Evolutionary conservation across 2,888 invertebrate genomes (phyloP).

Genomic region (Dichetophora obliterata): DNA sequence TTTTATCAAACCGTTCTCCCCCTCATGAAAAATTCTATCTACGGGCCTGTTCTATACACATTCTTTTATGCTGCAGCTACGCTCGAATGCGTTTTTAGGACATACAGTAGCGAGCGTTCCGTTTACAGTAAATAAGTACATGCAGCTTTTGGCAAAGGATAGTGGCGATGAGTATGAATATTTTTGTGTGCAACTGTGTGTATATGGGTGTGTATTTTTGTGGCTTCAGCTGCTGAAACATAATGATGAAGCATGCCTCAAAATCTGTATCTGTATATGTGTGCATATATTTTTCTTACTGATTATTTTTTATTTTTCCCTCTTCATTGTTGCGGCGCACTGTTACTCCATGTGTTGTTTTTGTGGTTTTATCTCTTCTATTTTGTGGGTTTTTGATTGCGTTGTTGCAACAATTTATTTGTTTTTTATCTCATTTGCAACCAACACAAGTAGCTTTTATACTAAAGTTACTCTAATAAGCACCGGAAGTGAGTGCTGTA

Average conservation of each 20-base stretch:
- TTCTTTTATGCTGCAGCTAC: not conserved
- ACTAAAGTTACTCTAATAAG: too few relatives aligned
- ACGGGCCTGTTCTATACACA: too few relatives aligned
- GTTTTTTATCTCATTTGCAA: not conserved
- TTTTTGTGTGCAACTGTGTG: not conserved
- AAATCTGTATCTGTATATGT: not conserved
- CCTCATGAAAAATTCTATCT: too few relatives aligned
- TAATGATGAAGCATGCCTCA: conserved; percentile 22
- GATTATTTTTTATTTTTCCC: not conserved
- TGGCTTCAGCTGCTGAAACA: not conserved
- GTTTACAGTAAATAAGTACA: not conserved
- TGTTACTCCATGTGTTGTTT: not conserved
- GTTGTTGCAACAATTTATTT: not conserved
- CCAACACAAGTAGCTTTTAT: too few relatives aligned
- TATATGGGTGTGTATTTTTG: not conserved
- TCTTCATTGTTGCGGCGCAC: not conserved
- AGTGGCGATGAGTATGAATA: not conserved
- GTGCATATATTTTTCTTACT: not conserved
- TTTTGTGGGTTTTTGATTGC: not conserved
- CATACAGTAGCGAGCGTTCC: not conserved
- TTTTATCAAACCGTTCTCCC: too few relatives aligned
- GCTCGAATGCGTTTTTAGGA: conserved; percentile 2
- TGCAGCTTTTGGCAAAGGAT: not conserved
- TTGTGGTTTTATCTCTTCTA: not conserved
- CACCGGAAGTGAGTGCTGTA: too few relatives aligned